Base-by-base conservation (phyloP, 2,113 vertebrate species). In the Phoenicopterus ruber region DNA sequence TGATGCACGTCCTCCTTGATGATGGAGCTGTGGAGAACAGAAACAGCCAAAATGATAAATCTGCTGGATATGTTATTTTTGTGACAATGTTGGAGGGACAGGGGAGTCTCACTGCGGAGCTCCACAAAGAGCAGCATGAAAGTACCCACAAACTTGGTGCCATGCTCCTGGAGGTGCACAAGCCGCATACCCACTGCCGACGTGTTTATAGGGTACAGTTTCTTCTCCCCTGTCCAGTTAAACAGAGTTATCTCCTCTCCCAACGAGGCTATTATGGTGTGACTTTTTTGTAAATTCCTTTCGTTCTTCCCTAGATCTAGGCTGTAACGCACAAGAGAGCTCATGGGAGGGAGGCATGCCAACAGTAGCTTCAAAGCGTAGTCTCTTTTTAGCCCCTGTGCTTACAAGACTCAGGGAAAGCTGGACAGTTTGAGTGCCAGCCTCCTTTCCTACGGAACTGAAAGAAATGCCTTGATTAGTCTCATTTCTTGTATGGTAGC, bases 141-240 rank as follows among this genome's bases (percentile, higher is more conserved):
- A 19, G 25, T 10, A 40, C 42, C 24, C 61, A 31, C 36, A 11
- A 15, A 38, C 17, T 25, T 16, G 34, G 9, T 10, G 24, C 46
- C 36, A 4, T 0, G 2, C 42, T 72, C 52, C 62, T 42, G 38
- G 36, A 29, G 14, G 10, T 0, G 9, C 58, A 52, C 47, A 80
- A 36, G 44, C 7, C 69, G 52, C n/a, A 44, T 4, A 13, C 19
- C 11, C 38, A 7, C 46, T 26, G 16, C 52, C 65, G 38, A 34
- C 3, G 0, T 21, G n/a, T 49, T 70, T 55, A 44, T 1, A 17
- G 36, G 8, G 26, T 31, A 54, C 7, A 9, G 28, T 5, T 42
- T 36, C 34, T 70, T 49, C 36, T 40, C 15, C 18, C 11, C 29
- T 9, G 15, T 17, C 42, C 54, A 36, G 24, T 29, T 32, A 36